Conservation (phyloP, 2,113 vertebrate species). For the Cathartes aura region DNA sequence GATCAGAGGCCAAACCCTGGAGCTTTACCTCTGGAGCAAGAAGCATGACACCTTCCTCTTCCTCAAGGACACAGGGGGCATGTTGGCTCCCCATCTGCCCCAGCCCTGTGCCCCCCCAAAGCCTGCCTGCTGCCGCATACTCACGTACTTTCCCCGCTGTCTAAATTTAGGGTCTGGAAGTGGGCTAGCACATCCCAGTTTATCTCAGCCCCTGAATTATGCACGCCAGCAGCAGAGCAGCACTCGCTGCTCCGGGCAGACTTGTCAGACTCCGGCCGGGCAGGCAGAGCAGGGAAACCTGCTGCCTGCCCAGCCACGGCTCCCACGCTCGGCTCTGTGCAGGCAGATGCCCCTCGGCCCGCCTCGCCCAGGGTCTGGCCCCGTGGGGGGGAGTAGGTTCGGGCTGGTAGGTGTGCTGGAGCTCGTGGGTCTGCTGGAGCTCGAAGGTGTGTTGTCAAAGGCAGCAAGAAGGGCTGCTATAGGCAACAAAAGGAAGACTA, state of each 20-base stretch:
- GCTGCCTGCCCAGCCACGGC: neutral
- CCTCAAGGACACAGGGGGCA: neutral
- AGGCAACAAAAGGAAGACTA: neutral
- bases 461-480: neutral
- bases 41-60: neutral
- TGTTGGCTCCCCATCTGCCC: neutral
- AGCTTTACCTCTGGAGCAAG: neutral
- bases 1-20: neutral
- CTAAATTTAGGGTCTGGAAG: conserved; percentile 34
- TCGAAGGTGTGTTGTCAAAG: neutral
- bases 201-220: neutral
- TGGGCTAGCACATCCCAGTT: neutral
- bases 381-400: rapidly evolving
- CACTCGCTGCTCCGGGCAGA: rapidly evolving
- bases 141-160: rapidly evolving
- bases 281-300: neutral
- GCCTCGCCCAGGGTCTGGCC: rapidly evolving
- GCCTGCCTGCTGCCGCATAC: neutral
- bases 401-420: neutral
- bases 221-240: neutral
- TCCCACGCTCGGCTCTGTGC: rapidly evolving
- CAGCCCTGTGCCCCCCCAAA: neutral
- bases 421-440: neutral
- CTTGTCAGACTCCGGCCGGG: neutral
- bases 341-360: neutral